These are phyloP conservation scores for Cossypha heuglini DNA, from an alignment of 2,797 vertebrate genomes.

Conservation along the genomic window DNA sequence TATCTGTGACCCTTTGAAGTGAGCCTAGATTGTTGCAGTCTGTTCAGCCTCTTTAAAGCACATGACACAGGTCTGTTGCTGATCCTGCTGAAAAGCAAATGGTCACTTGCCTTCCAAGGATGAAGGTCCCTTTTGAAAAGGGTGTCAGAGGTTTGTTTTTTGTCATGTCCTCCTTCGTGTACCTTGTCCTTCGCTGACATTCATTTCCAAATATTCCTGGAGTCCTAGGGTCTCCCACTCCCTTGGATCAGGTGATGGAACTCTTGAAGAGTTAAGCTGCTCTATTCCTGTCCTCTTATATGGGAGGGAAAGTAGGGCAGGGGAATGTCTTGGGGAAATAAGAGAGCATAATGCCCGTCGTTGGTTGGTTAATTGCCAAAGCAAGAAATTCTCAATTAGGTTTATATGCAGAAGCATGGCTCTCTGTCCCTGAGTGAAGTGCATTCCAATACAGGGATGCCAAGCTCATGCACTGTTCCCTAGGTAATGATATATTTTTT, in stretches of 20 bases:
- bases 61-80: not conserved
- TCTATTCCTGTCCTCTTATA: not conserved
- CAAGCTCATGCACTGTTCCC: slow-evolving; percentile 7
- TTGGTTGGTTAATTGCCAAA: not conserved
- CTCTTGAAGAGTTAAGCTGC: not conserved
- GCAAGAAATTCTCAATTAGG: not conserved
- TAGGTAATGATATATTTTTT: slow-evolving; percentile 18
- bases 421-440: not conserved
- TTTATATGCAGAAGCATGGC: not conserved
- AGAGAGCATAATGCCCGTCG: not conserved
- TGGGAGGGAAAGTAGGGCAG: not conserved
- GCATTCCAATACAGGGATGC: not conserved
- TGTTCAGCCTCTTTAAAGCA: not conserved
- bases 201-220: not conserved
- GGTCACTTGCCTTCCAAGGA: not conserved
- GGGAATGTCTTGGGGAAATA: not conserved
- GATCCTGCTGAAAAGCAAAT: not conserved
- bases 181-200: not conserved
- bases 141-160: not conserved
- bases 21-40: not conserved
- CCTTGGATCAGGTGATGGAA: not conserved
- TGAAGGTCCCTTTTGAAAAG: not conserved
- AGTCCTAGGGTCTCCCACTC: not conserved
- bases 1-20: not conserved
- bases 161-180: not conserved